Evolutionary conservation across 2,113 vertebrate genomes (phyloP), one percentile per base, ranked within the genome.

Genomic region (Planiliza haematocheilus): DNA sequence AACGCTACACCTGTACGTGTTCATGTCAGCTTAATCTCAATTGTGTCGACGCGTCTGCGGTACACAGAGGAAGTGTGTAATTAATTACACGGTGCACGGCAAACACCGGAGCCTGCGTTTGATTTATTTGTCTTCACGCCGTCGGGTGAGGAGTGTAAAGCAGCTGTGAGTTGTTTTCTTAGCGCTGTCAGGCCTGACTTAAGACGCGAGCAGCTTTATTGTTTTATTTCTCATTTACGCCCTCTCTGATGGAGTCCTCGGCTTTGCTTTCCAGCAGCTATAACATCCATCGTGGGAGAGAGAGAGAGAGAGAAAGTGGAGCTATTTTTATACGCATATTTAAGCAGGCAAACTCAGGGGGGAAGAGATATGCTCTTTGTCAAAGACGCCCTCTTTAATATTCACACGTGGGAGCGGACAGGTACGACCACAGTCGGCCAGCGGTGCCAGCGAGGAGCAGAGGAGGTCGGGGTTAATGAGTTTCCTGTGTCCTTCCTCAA

Each of bases 401-500:
- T 7, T 4, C 18, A 49, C 50, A 55, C 24, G 9, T 11, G 37
- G 38, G 42, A 63, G 60, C 49, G 39, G 50, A 4, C 45, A 34
- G 42, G 8, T 21, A 0, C 7, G 16, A 58, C 50, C 45, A 1
- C 36, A 21, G 67, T 8, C 41, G 45, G 60, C 6, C 7, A 10
- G 17, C 14, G 34, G 18, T 38, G 57, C 17, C 60, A 36, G 9
- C 10, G 61, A 53, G 42, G 24, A 39, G 56, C 55, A 39, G 37
- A 13, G 4, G 24, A 21, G 74, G 34, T 16, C 39, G 43, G n/a
- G 62, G 79, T 66, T 80, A 84, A 75, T 81, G 38, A 49, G 52
- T 51, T 60, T 59, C 9, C 51, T 1, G 11, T 10, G 52, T 37
- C 13, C 49, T 70, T 74, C 51, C 58, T 70, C 63, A 37, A 3